Evolutionary conservation across 2,797 vertebrate species (phyloP).

Genomic region (Dryobates pubescens): DNA sequence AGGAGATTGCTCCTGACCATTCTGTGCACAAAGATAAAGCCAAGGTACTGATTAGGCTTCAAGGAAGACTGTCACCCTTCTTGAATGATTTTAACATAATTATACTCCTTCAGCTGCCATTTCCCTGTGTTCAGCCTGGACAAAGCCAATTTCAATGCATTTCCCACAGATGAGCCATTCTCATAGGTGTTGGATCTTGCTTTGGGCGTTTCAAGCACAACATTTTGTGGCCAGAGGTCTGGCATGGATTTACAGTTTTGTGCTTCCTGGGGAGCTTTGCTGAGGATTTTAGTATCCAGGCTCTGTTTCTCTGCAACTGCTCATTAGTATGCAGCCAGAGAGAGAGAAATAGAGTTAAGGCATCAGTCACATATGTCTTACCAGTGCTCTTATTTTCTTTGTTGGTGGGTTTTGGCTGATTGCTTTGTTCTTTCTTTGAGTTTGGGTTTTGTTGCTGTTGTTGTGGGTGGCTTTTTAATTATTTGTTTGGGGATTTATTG

Average conservation of each 20-base stretch:
- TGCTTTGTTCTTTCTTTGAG: too few species aligned
- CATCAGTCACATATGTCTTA: background rate
- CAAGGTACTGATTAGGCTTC: constrained; percentile 75
- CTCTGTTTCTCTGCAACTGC: background rate
- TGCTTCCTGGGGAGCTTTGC: constrained; percentile 32
- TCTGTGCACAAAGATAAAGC: constrained; percentile 49
- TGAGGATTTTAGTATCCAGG: constrained; percentile 27
- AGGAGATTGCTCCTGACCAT: constrained; percentile 68
- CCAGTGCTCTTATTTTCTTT: background rate
- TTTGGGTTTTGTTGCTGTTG: too few species aligned
- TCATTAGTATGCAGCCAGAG: background rate
- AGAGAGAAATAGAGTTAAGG: background rate
- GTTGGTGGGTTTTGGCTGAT: background rate
- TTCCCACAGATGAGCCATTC: constrained; percentile 78
- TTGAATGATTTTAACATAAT: constrained; percentile 73
- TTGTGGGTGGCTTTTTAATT: too few species aligned
- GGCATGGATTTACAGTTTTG: constrained; percentile 55
- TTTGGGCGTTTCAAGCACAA: constrained; percentile 73
- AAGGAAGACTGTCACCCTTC: constrained; percentile 65
- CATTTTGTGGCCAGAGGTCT: constrained; percentile 67
- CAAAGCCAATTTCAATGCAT: constrained; percentile 77
- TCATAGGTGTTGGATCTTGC: constrained; percentile 65
- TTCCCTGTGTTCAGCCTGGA: constrained; percentile 67
- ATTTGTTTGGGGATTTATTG: too few species aligned
- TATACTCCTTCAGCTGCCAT: constrained; percentile 74